Evolutionary conservation across 2,888 invertebrate species (phyloP).

Genomic region (Agonopterix alstromeriana): DNA sequence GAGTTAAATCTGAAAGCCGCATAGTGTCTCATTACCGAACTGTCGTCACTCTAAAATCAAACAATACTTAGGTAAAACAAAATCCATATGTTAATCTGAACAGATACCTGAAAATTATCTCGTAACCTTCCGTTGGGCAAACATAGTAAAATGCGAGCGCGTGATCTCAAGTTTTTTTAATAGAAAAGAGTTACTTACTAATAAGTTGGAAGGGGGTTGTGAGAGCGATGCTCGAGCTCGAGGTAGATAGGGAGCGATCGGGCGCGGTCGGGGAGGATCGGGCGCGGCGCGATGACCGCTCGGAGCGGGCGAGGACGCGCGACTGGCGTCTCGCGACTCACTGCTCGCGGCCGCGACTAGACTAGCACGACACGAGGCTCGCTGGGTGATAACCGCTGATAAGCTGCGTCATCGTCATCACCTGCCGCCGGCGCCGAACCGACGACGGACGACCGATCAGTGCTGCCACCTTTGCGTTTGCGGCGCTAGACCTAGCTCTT

Average conservation of each 20-base stretch:
- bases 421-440: constrained; percentile 28
- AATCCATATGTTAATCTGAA: constrained; percentile 8
- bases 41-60: constrained; percentile 4
- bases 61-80: constrained; percentile 2
- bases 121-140: not conserved
- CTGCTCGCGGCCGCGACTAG: constrained; percentile 22
- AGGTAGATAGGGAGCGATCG: not conserved
- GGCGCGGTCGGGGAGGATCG: constrained; percentile 8
- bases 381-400: constrained; percentile 68
- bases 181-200: not conserved
- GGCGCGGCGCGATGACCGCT: constrained; percentile 2
- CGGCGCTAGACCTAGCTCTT: too few species aligned
- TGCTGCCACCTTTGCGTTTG: too few species aligned
- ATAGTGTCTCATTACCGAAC: not conserved
- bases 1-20: too few species aligned
- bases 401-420: constrained; percentile 52
- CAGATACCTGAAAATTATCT: constrained; percentile 2
- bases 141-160: not conserved
- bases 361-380: constrained; percentile 46
- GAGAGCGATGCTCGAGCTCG: not conserved
- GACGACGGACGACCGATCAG: too few species aligned
- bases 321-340: constrained; percentile 12
- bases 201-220: not conserved
- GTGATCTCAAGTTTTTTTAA: not conserved
- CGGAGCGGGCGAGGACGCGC: constrained; percentile 9